Conservation (phyloP, 2,888 invertebrate species). For the Bombylius major region DNA sequence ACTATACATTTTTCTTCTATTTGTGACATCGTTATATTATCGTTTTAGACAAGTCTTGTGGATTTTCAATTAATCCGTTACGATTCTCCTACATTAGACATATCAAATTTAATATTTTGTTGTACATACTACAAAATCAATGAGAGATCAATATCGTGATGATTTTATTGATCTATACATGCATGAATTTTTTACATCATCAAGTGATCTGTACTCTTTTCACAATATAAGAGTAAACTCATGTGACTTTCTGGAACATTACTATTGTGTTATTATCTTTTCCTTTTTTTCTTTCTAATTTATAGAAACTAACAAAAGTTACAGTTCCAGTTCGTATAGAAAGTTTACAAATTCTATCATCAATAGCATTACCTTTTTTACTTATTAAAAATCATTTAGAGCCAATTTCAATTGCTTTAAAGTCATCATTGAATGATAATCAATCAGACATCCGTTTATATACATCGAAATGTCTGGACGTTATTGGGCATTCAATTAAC, state of each 20-base stretch:
- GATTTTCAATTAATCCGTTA: conserved; percentile 60
- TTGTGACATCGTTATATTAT: background rate
- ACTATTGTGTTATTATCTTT: background rate
- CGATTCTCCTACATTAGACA: conserved; percentile 54
- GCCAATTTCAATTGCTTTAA: conserved; percentile 48
- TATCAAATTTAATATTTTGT: conserved; percentile 52
- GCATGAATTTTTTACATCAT: conserved; percentile 43
- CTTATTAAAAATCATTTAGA: conserved; percentile 44
- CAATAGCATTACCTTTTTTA: conserved; percentile 48
- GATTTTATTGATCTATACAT: conserved; percentile 48
- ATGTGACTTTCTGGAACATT: background rate
- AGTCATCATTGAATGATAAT: conserved; percentile 43
- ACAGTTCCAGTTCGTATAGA: conserved; percentile 60
- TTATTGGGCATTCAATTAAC: conserved; percentile 49
- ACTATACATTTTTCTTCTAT: background rate
- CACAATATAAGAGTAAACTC: conserved; percentile 7
- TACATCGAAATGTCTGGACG: conserved; percentile 55
- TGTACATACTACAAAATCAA: conserved; percentile 50
- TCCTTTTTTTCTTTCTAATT: background rate
- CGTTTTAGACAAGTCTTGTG: conserved; percentile 48
- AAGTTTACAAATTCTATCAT: conserved; percentile 59
- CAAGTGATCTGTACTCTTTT: conserved; percentile 28
- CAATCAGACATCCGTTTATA: conserved; percentile 59
- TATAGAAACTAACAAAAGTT: conserved; percentile 35
- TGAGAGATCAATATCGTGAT: conserved; percentile 45